Evolutionary conservation across 2,113 vertebrate species (phyloP).

Genomic region (Cavia aperea): DNA sequence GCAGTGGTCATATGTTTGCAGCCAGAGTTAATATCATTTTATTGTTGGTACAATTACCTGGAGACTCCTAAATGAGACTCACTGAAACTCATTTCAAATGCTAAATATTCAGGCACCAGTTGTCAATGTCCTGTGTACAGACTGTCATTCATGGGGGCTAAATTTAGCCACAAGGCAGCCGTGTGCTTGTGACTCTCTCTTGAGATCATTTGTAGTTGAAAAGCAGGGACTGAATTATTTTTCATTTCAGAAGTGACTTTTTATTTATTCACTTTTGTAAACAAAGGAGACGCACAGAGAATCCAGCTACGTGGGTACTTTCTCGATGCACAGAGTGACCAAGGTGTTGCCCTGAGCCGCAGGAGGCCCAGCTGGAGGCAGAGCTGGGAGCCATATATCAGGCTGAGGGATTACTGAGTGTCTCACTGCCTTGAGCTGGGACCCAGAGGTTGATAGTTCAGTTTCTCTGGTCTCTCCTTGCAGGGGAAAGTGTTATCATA

Average conservation of each 20-base stretch:
- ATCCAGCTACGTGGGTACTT: neutral
- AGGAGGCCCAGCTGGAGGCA: neutral
- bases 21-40: slow-evolving; percentile 63
- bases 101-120: slow-evolving; percentile 26
- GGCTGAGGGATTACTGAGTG: neutral
- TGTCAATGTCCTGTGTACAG: neutral
- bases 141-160: neutral
- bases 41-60: slow-evolving; percentile 44
- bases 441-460: neutral
- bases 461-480: slow-evolving; percentile 19
- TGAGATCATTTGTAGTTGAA: slow-evolving; percentile 42
- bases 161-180: slow-evolving; percentile 32
- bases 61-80: slow-evolving; percentile 47
- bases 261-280: slow-evolving; percentile 32
- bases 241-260: neutral
- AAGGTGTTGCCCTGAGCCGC: neutral
- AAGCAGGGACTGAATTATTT: slow-evolving; percentile 47
- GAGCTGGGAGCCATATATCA: neutral
- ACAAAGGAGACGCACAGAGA: neutral
- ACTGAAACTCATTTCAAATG: slow-evolving; percentile 51
- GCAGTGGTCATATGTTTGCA: slow-evolving; percentile 6
- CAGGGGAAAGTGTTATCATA: slow-evolving; percentile 46
- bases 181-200: slow-evolving; percentile 9
- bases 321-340: neutral
- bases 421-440: neutral